Base-by-base conservation (phyloP, 2,888 invertebrate species). In the Torymus aiolomorphi region DNA sequence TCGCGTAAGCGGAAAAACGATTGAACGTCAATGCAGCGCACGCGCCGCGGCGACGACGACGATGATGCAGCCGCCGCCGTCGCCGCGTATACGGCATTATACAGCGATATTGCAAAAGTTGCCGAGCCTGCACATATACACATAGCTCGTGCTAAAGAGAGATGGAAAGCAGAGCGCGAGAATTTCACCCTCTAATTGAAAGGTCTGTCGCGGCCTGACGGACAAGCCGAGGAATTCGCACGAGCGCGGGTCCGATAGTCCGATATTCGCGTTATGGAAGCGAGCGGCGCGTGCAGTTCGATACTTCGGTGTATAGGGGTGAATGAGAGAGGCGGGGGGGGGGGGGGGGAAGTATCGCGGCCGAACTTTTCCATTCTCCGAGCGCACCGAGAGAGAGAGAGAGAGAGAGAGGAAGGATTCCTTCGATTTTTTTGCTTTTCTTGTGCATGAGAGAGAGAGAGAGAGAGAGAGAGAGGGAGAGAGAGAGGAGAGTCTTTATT, bases 1-100 rank as follows among this genome's bases (percentile, higher is more conserved):
- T 81, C 82, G 78, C 78, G 76, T 78, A 79, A 83, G 82, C 81
- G 80, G 81, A 83, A 83, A 83, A 81, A 73, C 83, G 83, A 83
- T 83, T 80, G 83, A 83, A 81, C 82, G 83, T 81, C 82, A 78
- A 76, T 80, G 63, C 42, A 42, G 42, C 49, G 65, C 51, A 51
- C 62, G 71, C 24, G 57, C 74, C 54, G 72, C 57, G 49, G 52
- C 31, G 42, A 59, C 49, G 13, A 57, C 16, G 8, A 4, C 3
- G 59, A 14, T 13, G 18, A 11, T 31, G 18, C 8, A 70, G 5
- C 18, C 42, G 59, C 8, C 14, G 16, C 12, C n/a, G 16, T 3
- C 57, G 2, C 16, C 42, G 59, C 10, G 59, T 67, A 24, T 70
- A 42, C 56, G 20, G 12, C 14, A 10, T n/a, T 5, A 16, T 16